Conservation (phyloP, 2,113 vertebrate species). For the Melanostigma gelatinosum region DNA sequence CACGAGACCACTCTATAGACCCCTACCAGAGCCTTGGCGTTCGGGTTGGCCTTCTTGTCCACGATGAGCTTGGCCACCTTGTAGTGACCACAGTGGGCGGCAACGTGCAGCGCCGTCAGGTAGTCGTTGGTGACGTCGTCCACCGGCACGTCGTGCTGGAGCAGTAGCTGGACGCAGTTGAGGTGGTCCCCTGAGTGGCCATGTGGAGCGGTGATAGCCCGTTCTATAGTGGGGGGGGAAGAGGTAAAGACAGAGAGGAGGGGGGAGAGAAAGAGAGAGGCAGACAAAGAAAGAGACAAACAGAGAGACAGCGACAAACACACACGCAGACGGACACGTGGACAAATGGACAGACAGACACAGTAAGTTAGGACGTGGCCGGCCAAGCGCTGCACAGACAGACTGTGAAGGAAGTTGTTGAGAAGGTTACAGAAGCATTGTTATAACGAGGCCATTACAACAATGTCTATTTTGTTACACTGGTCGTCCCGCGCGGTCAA, state of each 20-base stretch:
- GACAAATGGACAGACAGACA: constrained; percentile 72
- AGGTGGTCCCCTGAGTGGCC: constrained; percentile 97
- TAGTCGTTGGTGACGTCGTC: constrained; percentile 99
- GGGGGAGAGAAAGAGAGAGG: constrained; percentile 23
- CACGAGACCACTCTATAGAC: no score
- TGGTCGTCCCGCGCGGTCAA: no score
- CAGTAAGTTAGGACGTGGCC: constrained; percentile 62
- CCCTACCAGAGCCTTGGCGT: no score
- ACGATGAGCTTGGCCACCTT: constrained; percentile 98
- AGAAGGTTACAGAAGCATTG: constrained; percentile 75
- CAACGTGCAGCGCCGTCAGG: constrained; percentile 95
- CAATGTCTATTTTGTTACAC: constrained; percentile 80
- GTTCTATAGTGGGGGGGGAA: constrained; percentile 83
- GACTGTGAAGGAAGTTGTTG: constrained; percentile 70
- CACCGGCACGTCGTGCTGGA: constrained; percentile 95
- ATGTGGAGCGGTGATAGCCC: constrained; percentile 96
- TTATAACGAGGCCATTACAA: constrained; percentile 82
- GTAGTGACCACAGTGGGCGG: constrained; percentile 98
- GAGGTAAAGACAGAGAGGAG: constrained; percentile 26
- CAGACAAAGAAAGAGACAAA: constrained; percentile 34
- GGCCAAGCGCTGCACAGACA: constrained; percentile 52
- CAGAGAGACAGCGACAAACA: constrained; percentile 59
- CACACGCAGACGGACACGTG: constrained; percentile 70
- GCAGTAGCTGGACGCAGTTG: constrained; percentile 96
- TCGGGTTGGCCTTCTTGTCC: constrained; percentile 99